Evolutionary conservation across 1,140 invertebrate species (phyloP), one percentile per base, ranked within the genome.

Genomic region (Brachionus plicatilis): DNA sequence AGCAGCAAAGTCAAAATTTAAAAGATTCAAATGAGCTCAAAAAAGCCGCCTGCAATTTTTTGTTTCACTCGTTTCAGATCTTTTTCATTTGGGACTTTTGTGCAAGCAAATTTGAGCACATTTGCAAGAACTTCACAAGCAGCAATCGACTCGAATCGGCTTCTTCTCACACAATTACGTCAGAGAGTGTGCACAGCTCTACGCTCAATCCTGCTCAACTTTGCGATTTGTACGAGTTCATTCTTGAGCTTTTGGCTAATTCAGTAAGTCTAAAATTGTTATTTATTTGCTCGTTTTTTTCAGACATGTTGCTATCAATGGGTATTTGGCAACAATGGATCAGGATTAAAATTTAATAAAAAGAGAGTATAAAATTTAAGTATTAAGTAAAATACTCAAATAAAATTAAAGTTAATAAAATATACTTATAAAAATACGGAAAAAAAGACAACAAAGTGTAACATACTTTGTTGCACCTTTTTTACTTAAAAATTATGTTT

Each of bases 61-160:
- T 97, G 17, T 94, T 97, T 87, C 93, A 93, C 41, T 94, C 94
- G 1, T 91, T 96, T 70, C 94, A 96, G 87, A 93, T 94, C 1
- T 93, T 93, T 68, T 96, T 95, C 87, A 93, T 96, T 66, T 96
- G 95, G 95, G 92, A 93, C 85, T 95, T 94, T 87, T 92, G 94
- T 84, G 93, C 93, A 2, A 91, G 92, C 65, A 89, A 93, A 80
- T 94, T 94, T 88, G 91, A 92, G 72, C 91, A 91, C 84, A 92
- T 93, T 11, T 93, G 93, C 87, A 85, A 65, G 9, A 83, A 85
- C 65, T 50, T 66, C 17, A 29, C 65, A 70, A n/a, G 6, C 4
- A 60, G 43, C 24, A 78, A 66, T 79, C 41, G 14, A 2, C 9
- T 72, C n/a, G 33, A 72, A 20, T 72, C 68, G 29, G 12, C 2